phyloP scores from a whole-genome alignment of 2,797 vertebrate species.

The Semotilus atromaculatus region DNA sequence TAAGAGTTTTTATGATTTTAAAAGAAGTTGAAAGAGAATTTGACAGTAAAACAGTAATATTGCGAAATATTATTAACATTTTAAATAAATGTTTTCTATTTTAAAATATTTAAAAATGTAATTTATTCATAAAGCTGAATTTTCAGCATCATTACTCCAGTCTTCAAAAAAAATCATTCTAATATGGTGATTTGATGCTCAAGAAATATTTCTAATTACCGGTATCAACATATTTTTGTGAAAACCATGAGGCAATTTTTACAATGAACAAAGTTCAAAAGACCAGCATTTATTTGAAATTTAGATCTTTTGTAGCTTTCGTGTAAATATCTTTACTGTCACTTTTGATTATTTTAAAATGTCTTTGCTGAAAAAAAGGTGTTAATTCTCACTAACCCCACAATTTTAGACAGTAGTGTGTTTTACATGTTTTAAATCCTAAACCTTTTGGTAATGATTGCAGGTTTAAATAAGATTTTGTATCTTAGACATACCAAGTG shows the following conservation, averaged over 20 bases:
- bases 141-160: not conserved
- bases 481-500: not conserved
- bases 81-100: not conserved
- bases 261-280: not conserved
- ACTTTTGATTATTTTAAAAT: not conserved
- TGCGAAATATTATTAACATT: not conserved
- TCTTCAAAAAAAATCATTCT: not conserved
- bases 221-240: not conserved
- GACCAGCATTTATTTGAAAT: not conserved
- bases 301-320: not conserved
- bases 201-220: not conserved
- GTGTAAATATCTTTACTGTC: not conserved
- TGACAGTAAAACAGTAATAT: not conserved
- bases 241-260: not conserved
- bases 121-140: not conserved
- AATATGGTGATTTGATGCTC: not conserved
- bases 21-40: not conserved
- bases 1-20: not conserved
- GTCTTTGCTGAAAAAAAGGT: not conserved
- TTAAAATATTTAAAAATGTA: no score
- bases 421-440: not conserved
- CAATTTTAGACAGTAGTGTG: not conserved
- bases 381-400: no score
- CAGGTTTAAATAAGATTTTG: not conserved
- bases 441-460: not conserved